Evolutionary conservation across 37 sponge, comb jelly and placozoan species (phyloP).

Genomic region (Halichondria panicea): DNA sequence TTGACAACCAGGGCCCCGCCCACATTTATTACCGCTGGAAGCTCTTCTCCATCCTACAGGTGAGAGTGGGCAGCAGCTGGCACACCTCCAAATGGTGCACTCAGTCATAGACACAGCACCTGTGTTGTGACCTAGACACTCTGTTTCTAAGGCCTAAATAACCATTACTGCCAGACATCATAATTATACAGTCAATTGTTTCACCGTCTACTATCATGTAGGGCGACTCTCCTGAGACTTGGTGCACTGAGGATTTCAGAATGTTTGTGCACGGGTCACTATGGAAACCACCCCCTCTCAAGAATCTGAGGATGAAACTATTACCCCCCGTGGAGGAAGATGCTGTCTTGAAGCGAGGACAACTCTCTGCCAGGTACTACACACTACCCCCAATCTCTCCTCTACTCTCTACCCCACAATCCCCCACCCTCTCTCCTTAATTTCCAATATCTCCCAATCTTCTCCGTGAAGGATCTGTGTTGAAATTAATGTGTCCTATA

Average conservation of each 20-base stretch:
- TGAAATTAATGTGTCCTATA: no score
- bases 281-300: conserved; percentile 96
- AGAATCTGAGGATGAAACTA: conserved; percentile 63
- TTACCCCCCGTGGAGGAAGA: conserved; percentile 62
- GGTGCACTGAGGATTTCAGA: conserved; percentile 92
- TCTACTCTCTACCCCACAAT: background rate
- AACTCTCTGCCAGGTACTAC: conserved; percentile 68
- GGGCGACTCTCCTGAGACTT: conserved; percentile 96
- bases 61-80: conserved; percentile 7
- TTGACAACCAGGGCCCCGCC: conserved; percentile 88
- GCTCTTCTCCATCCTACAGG: conserved; percentile 94
- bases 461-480: no score
- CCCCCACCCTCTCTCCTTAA: background rate
- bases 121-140: no score
- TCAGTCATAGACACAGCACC: no score
- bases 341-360: conserved; percentile 78
- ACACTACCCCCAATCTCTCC: background rate
- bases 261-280: conserved; percentile 96
- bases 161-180: no score
- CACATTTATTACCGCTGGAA: conserved; percentile 99
- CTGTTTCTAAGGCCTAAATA: no score
- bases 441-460: background rate
- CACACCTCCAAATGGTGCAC: no score
- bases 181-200: no score
- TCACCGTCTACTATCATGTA: no score